Evolutionary conservation across 2,797 vertebrate species (phyloP).

Genomic region (Sebastes kiyomatsui): DNA sequence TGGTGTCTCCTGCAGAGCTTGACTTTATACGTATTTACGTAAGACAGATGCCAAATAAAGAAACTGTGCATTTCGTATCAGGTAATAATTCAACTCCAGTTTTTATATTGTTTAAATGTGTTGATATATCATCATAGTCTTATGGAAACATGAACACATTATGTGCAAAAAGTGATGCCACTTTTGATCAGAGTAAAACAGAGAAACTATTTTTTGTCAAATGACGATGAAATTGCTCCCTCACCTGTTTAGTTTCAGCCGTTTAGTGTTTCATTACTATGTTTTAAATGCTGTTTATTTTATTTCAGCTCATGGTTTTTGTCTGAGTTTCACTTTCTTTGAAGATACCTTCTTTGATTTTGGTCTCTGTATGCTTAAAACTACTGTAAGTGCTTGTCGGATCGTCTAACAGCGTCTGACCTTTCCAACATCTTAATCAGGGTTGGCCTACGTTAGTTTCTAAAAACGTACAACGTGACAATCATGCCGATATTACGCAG

Average conservation of each 20-base stretch:
- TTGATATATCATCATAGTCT: background rate
- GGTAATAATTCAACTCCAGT: too few relatives aligned
- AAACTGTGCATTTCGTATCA: too few relatives aligned
- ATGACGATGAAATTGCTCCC: too few relatives aligned
- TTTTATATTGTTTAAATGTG: too few relatives aligned
- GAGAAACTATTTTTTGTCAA: rapidly evolving
- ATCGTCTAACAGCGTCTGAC: background rate
- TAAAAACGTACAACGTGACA: background rate
- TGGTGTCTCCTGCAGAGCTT: rapidly evolving
- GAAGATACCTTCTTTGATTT: too few relatives aligned
- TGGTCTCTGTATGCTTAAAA: too few relatives aligned
- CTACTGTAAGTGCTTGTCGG: background rate
- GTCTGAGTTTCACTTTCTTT: too few relatives aligned
- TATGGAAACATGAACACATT: background rate
- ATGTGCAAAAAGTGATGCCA: too few relatives aligned
- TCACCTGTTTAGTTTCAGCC: too few relatives aligned
- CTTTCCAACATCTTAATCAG: background rate
- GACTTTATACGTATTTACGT: background rate
- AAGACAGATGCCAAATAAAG: too few relatives aligned
- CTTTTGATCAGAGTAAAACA: too few relatives aligned
- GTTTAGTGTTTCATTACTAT: rapidly evolving
- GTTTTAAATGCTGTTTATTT: too few relatives aligned
- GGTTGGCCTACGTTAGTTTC: background rate
- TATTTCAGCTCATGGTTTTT: rapidly evolving
- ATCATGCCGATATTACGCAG: background rate